These are phyloP conservation scores for Gryllus longicercus DNA, from an alignment of 2,888 invertebrate genomes.

Conservation along the genomic window DNA sequence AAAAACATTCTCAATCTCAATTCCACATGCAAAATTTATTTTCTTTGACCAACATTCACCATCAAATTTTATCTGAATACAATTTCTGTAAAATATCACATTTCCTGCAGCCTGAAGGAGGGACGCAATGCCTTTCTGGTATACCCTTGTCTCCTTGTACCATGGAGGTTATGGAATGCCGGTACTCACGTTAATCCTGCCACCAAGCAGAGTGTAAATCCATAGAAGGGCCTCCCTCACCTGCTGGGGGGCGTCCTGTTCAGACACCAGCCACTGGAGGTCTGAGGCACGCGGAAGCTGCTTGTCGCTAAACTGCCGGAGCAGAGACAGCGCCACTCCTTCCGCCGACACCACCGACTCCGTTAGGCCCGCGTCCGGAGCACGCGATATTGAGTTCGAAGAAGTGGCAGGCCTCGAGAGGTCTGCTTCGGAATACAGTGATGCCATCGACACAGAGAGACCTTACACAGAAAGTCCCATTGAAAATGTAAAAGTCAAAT, in stretches of 20 bases:
- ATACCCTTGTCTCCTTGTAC: too few species aligned
- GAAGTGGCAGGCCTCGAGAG: slow-evolving; percentile 44
- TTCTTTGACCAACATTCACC: too few species aligned
- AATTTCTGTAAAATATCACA: too few species aligned
- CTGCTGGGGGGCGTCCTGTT: slow-evolving; percentile 70
- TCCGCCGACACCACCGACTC: slow-evolving; percentile 65
- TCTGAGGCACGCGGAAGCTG: slow-evolving; percentile 74
- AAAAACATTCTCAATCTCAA: too few species aligned
- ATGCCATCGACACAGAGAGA: slow-evolving; percentile 61
- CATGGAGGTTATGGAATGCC: too few species aligned
- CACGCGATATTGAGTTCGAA: slow-evolving; percentile 42
- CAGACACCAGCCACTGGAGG: slow-evolving; percentile 73
- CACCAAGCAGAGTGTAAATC: too few species aligned
- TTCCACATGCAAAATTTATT: too few species aligned
- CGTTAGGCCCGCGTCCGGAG: slow-evolving; percentile 43
- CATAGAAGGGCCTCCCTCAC: slow-evolving; percentile 41
- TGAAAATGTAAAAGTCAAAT: too few species aligned
- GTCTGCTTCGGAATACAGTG: slow-evolving; percentile 59
- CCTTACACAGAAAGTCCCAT: slow-evolving; percentile 42
- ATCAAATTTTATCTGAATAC: too few species aligned
- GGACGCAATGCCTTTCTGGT: too few species aligned
- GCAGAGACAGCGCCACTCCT: slow-evolving; percentile 71
- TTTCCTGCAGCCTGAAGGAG: too few species aligned
- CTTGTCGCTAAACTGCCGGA: slow-evolving; percentile 71
- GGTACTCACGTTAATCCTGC: too few species aligned